Evolutionary conservation across 1,140 invertebrate genomes (phyloP).

Genomic region (Brachionus rubens): DNA sequence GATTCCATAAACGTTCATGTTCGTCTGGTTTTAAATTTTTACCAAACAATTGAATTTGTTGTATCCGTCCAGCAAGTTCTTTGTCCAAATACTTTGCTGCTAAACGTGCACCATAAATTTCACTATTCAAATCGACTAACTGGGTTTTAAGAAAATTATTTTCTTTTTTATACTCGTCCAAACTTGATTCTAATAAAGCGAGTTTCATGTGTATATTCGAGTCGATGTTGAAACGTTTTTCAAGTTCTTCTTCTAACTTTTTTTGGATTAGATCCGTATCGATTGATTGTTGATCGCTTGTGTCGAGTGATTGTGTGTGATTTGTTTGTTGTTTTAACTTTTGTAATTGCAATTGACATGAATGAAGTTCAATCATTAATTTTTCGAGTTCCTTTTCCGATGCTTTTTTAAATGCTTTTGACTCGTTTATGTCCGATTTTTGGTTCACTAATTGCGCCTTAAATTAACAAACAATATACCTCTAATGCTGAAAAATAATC

Average conservation of each 20-base stretch:
- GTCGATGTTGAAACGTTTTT: slow-evolving; percentile 53
- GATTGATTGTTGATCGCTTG: neutral
- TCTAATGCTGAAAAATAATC: too few relatives aligned
- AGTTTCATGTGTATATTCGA: slow-evolving; percentile 54
- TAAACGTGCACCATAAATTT: slow-evolving; percentile 76
- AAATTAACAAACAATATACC: slow-evolving; percentile 49
- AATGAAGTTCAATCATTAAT: slow-evolving; percentile 67
- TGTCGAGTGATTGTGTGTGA: slow-evolving; percentile 37
- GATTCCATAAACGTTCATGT: slow-evolving; percentile 76
- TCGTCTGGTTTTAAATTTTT: slow-evolving; percentile 72
- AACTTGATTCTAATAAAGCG: slow-evolving; percentile 65
- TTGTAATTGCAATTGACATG: slow-evolving; percentile 64
- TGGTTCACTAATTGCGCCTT: slow-evolving; percentile 70
- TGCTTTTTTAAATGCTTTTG: slow-evolving; percentile 64
- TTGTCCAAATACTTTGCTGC: slow-evolving; percentile 82
- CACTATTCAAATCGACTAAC: slow-evolving; percentile 71
- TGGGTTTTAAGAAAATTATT: slow-evolving; percentile 70
- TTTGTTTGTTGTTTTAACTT: slow-evolving; percentile 50
- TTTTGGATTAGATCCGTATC: slow-evolving; percentile 39
- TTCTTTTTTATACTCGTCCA: slow-evolving; percentile 68
- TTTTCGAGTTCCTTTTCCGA: slow-evolving; percentile 68
- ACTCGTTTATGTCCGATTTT: slow-evolving; percentile 69
- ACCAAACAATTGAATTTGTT: slow-evolving; percentile 77
- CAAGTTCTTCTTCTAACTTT: slow-evolving; percentile 61
- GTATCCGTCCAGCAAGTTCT: slow-evolving; percentile 78